Base-by-base conservation (phyloP, 2,888 invertebrate species). In the Tipula confusa region DNA sequence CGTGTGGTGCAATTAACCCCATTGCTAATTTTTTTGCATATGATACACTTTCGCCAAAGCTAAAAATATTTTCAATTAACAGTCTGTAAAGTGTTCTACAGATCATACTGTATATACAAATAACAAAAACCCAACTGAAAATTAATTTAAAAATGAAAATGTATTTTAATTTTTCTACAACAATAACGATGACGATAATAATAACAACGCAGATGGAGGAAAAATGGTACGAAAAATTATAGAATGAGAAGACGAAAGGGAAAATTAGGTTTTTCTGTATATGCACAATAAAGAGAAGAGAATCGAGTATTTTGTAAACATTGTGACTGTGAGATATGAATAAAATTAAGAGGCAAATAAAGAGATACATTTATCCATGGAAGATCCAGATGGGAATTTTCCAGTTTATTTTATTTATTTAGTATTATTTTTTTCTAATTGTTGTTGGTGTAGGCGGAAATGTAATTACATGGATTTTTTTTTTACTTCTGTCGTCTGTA, bases 121-220 rank as follows among this genome's bases (percentile, higher is more conserved):
- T 18, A 24, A 64, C 64, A 64, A 64, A 24, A 64, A 24, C 24
- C 64, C 24, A 64, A 64, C 64, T 64, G 64, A 64, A 64, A 64
- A 64, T 64, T 64, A 64, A 64, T 64, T 64, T 64, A 24, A 64
- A 64, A 64, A 64, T 64, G 64, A 64, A 43, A 43, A 43, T 43
- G 15, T n/a, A 43, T 64, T 64, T 64, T 64, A 64, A 64, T 18
- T 64, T 64, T 64, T 64, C n/a, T 24, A 64, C 64, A 64, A 64
- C 24, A 64, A 24, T 64, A 64, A 64, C 11, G 64, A 64, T 48
- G 6, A 48, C 11, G 24, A 64, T 64, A 64, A 64, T 64, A 64
- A 64, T 64, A 64, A 64, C 64, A 33, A 33, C 33, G 33, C 33
- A 33, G 2, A 11, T 9, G 33, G 33, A 33, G 24, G 7, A 24